phyloP scores from a whole-genome alignment of 2,888 invertebrate genomes.

The Nipponacmea schrenckii region DNA sequence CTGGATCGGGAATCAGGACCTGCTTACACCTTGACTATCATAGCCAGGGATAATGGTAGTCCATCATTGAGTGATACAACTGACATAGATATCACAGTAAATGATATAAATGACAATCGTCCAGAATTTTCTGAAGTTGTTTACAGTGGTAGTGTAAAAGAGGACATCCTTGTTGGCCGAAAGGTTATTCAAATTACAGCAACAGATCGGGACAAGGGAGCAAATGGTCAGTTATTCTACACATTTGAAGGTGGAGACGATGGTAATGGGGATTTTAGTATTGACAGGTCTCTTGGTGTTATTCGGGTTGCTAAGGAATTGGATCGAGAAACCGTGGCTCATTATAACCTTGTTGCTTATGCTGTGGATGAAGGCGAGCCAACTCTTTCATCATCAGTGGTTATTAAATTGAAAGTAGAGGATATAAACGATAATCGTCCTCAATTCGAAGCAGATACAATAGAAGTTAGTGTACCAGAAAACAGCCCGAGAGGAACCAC shows the following conservation, averaged over 20 bases:
- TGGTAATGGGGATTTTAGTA: conserved; percentile 89
- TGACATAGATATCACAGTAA: conserved; percentile 92
- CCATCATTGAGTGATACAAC: conserved; percentile 93
- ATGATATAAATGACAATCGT: conserved; percentile 95
- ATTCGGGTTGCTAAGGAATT: conserved; percentile 88
- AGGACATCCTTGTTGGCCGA: conserved; percentile 90
- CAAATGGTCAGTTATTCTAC: conserved; percentile 88
- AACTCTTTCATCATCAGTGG: conserved; percentile 59
- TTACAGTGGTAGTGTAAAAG: conserved; percentile 87
- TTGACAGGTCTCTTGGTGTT: conserved; percentile 92
- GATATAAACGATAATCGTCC: conserved; percentile 98
- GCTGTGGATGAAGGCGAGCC: conserved; percentile 92
- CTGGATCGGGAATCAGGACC: conserved; percentile 85
- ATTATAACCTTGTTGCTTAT: conserved; percentile 85
- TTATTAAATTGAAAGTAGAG: conserved; percentile 91
- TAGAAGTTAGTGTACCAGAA: conserved; percentile 89
- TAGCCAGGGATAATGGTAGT: conserved; percentile 90
- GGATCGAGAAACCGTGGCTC: conserved; percentile 89
- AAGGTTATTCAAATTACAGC: conserved; percentile 92
- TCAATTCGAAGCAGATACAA: conserved; percentile 85
- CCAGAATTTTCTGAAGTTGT: conserved; percentile 85
- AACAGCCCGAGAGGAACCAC: conserved; percentile 96
- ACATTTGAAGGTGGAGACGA: conserved; percentile 63
- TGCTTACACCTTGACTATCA: conserved; percentile 86
- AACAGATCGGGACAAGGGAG: conserved; percentile 86